Conservation (phyloP, 2,113 vertebrate species). For the Geococcyx californianus region DNA sequence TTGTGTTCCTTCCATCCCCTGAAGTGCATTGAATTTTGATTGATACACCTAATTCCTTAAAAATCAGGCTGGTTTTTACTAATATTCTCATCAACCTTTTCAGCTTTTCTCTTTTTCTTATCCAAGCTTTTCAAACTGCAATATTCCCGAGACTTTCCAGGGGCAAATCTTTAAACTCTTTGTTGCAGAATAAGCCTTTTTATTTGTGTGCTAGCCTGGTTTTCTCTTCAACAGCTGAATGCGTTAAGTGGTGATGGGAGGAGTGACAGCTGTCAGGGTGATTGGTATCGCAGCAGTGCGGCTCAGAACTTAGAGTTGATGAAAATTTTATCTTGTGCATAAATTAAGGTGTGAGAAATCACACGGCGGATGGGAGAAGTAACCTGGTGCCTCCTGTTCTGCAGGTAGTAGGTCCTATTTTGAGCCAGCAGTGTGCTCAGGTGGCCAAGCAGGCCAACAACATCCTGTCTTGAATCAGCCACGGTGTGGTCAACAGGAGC, state of each 20-base stretch:
- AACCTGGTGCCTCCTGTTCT: not conserved
- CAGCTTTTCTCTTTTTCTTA: not conserved
- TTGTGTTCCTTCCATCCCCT: not conserved
- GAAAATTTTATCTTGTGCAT: not conserved
- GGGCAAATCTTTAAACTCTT: not conserved
- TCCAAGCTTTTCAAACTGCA: not conserved
- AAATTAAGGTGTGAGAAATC: not conserved
- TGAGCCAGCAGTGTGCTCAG: too few relatives aligned
- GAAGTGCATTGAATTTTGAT: not conserved
- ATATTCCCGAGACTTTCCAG: not conserved
- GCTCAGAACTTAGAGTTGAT: not conserved
- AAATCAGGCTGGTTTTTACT: not conserved
- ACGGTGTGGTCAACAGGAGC: too few relatives aligned
- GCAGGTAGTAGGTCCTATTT: too few relatives aligned
- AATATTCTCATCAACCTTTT: not conserved
- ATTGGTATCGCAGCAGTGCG: not conserved
- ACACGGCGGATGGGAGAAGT: fast-evolving
- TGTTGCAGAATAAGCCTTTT: not conserved
- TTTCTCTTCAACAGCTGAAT: not conserved
- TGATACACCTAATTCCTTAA: not conserved
- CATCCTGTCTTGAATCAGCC: too few relatives aligned
- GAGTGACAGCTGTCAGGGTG: not conserved
- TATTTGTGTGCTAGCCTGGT: not conserved
- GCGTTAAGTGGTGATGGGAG: not conserved
- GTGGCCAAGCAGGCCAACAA: too few relatives aligned